Evolutionary conservation across 2,888 invertebrate genomes (phyloP).

Genomic region (Dasysyrphus albostriatus): DNA sequence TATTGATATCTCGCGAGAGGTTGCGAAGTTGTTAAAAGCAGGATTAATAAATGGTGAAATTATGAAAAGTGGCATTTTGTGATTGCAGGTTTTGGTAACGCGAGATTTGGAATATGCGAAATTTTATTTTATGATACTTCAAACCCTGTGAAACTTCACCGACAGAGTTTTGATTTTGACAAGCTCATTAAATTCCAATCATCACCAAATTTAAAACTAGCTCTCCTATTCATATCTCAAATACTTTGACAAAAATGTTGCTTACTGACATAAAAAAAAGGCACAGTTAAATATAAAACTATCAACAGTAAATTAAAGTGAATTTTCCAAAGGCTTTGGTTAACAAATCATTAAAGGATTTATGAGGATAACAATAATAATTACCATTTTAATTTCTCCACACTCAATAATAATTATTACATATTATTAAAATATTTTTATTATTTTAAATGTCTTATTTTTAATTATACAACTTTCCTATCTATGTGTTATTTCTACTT

Average conservation of each 20-base stretch:
- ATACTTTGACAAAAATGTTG: neutral
- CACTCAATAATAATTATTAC: neutral
- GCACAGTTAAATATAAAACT: conserved; percentile 11
- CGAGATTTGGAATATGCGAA: too few species aligned
- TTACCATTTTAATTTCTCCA: conserved; percentile 4
- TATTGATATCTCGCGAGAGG: too few species aligned
- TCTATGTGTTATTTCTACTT: conserved; percentile 19
- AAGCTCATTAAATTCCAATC: too few species aligned
- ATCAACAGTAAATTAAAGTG: neutral
- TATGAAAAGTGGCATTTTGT: too few species aligned
- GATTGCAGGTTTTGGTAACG: too few species aligned
- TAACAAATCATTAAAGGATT: neutral
- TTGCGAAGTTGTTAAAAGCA: too few species aligned
- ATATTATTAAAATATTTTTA: neutral
- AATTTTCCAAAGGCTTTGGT: neutral
- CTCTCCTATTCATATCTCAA: neutral
- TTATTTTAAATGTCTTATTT: neutral
- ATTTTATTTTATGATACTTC: too few species aligned
- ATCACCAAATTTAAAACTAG: neutral
- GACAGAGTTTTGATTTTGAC: too few species aligned
- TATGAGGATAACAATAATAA: neutral
- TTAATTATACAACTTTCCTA: conserved; percentile 38
- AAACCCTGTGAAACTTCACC: too few species aligned
- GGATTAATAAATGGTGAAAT: too few species aligned
- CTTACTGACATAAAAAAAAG: neutral